phyloP scores from a whole-genome alignment of 1,140 invertebrate species.

The Bombus haemorrhoidalis region DNA sequence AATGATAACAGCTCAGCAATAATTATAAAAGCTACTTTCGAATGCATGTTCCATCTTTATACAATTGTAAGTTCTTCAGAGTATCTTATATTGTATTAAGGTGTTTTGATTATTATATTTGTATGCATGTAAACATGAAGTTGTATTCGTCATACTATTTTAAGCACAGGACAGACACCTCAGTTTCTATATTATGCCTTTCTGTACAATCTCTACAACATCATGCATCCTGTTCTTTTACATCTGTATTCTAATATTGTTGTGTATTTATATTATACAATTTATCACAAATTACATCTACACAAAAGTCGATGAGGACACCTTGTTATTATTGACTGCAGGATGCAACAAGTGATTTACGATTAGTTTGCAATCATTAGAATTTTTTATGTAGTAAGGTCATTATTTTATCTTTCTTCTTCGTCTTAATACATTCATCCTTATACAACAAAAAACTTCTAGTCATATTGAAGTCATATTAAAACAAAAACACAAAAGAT shows the following conservation, averaged over 20 bases:
- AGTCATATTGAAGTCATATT: neutral
- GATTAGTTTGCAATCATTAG: too few species aligned
- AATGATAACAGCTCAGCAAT: neutral
- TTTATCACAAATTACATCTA: neutral
- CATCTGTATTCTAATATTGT: neutral
- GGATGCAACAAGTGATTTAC: neutral
- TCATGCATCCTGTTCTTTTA: neutral
- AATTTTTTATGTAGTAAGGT: neutral
- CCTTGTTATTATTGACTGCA: neutral
- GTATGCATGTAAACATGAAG: neutral
- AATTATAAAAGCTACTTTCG: neutral
- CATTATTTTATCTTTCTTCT: neutral
- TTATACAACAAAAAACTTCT: neutral
- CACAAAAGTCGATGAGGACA: neutral
- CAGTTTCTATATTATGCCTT: neutral
- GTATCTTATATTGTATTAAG: neutral
- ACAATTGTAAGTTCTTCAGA: neutral
- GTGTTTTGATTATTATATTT: neutral
- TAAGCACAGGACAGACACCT: constrained; percentile 1
- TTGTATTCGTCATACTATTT: constrained; percentile 13
- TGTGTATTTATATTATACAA: neutral
- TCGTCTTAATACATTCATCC: neutral
- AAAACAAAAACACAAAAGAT: neutral
- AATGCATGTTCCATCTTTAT: neutral
- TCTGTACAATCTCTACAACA: neutral